These are phyloP conservation scores for Gonatopus flavifemur DNA, from an alignment of 1,140 invertebrate species.

Conservation along the genomic window DNA sequence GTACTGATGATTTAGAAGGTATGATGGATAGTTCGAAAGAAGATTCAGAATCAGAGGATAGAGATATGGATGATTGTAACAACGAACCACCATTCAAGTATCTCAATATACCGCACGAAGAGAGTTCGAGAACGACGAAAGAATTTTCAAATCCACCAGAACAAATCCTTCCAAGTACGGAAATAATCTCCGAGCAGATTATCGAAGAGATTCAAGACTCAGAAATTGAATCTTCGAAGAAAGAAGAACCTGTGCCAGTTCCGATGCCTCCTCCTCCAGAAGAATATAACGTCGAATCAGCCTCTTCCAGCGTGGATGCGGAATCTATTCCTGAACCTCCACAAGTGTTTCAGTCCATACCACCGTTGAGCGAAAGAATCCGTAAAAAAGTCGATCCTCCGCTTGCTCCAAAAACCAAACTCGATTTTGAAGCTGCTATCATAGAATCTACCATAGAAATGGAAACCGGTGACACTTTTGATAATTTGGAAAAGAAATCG, in stretches of 20 bases:
- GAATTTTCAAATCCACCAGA: too few relatives aligned
- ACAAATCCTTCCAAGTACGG: too few relatives aligned
- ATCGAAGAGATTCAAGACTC: background rate
- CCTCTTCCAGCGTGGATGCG: slow-evolving; percentile 33
- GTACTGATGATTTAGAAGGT: slow-evolving; percentile 53
- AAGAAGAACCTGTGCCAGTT: slow-evolving; percentile 6
- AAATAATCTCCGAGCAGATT: background rate
- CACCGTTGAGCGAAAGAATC: slow-evolving; percentile 53
- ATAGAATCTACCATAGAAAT: slow-evolving; percentile 51
- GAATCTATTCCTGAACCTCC: slow-evolving; percentile 29
- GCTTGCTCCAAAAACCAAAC: slow-evolving; percentile 26
- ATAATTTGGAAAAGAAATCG: slow-evolving; percentile 40
- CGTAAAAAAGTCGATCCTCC: slow-evolving; percentile 44
- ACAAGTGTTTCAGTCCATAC: slow-evolving; percentile 46
- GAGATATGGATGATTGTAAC: slow-evolving; percentile 39
- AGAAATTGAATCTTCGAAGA: slow-evolving; percentile 8
- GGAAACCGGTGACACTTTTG: slow-evolving; percentile 23
- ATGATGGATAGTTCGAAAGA: slow-evolving; percentile 56
- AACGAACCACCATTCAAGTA: slow-evolving; percentile 33
- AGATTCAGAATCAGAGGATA: slow-evolving; percentile 50
- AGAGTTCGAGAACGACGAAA: background rate
- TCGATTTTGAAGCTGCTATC: slow-evolving; percentile 51
- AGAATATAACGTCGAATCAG: slow-evolving; percentile 39
- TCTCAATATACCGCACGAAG: slow-evolving; percentile 18
- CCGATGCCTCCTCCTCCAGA: slow-evolving; percentile 22